These are phyloP conservation scores for Palythoa heliodiscus DNA, from an alignment of 92 coral and sea anemone genomes.

Conservation along the genomic window DNA sequence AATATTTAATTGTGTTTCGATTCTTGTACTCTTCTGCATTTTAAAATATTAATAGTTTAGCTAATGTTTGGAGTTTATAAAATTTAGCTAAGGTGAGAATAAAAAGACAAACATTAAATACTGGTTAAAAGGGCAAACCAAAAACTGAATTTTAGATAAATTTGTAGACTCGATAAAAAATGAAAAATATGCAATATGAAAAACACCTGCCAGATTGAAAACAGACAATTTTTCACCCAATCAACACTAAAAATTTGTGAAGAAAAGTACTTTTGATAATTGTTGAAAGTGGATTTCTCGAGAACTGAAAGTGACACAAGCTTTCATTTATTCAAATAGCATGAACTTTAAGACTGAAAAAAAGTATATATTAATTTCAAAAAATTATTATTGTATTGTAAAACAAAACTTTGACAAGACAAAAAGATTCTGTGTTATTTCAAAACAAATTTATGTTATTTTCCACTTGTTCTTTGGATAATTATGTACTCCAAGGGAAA, in stretches of 20 bases:
- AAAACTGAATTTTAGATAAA: background rate
- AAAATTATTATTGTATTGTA: background rate
- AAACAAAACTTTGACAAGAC: background rate
- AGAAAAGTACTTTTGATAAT: background rate
- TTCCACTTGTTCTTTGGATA: background rate
- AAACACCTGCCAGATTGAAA: slow-evolving; percentile 9
- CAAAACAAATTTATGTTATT: background rate
- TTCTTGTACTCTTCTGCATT: too few relatives aligned
- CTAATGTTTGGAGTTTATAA: too few relatives aligned
- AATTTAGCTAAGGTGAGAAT: too few relatives aligned
- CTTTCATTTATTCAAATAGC: background rate
- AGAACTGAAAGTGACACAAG: background rate
- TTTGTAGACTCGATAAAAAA: background rate
- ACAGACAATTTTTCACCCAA: background rate
- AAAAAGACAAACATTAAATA: background rate
- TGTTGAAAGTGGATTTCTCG: background rate
- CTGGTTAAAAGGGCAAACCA: background rate
- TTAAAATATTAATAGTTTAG: too few relatives aligned
- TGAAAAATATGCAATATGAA: background rate
- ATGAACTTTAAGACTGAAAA: background rate
- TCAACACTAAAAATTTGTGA: background rate
- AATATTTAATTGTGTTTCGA: too few relatives aligned
- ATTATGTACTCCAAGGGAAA: background rate
- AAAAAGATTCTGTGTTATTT: slow-evolving; percentile 1
- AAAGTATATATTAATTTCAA: background rate